These are phyloP conservation scores for Amniataba percoides DNA, from an alignment of 2,797 vertebrate genomes.

Conservation along the genomic window DNA sequence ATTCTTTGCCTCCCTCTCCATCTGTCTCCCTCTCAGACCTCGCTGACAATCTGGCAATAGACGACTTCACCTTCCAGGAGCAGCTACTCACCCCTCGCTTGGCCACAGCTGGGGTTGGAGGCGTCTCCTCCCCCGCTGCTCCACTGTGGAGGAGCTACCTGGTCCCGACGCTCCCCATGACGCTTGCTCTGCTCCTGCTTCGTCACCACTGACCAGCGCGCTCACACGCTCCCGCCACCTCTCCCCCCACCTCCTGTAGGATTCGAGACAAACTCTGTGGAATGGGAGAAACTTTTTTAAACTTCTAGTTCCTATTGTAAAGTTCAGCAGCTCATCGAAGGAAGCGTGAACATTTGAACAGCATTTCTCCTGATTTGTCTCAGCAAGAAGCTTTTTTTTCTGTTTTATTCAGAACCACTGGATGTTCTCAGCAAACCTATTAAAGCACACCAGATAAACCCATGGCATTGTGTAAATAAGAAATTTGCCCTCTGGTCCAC, in stretches of 20 bases:
- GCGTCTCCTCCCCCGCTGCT: constrained; percentile 69
- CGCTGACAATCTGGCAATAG: constrained; percentile 86
- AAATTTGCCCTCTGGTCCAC: constrained; percentile 37
- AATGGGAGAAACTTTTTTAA: constrained; percentile 27
- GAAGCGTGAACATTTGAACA: constrained; percentile 33
- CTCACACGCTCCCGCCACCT: constrained; percentile 17
- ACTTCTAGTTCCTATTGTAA: constrained; percentile 18
- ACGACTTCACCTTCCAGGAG: constrained; percentile 88
- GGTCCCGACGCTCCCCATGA: constrained; percentile 41
- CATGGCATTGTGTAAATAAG: constrained; percentile 66
- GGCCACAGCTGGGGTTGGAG: constrained; percentile 74
- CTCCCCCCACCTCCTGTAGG: neutral
- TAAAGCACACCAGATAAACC: constrained; percentile 56
- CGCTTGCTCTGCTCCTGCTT: constrained; percentile 64
- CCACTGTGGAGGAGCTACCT: constrained; percentile 50
- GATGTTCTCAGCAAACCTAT: constrained; percentile 35
- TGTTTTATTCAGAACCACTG: constrained; percentile 33
- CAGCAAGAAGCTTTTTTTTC: constrained; percentile 25
- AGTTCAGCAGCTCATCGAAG: constrained; percentile 24
- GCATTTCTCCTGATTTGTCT: constrained; percentile 25
- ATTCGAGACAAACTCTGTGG: constrained; percentile 32
- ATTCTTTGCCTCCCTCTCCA: constrained; percentile 45
- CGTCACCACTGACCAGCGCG: constrained; percentile 74
- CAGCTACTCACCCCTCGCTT: constrained; percentile 85
- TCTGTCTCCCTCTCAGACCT: constrained; percentile 79